These are phyloP conservation scores for Fukomys damarensis DNA, from an alignment of 2,113 vertebrate species.

Conservation along the genomic window DNA sequence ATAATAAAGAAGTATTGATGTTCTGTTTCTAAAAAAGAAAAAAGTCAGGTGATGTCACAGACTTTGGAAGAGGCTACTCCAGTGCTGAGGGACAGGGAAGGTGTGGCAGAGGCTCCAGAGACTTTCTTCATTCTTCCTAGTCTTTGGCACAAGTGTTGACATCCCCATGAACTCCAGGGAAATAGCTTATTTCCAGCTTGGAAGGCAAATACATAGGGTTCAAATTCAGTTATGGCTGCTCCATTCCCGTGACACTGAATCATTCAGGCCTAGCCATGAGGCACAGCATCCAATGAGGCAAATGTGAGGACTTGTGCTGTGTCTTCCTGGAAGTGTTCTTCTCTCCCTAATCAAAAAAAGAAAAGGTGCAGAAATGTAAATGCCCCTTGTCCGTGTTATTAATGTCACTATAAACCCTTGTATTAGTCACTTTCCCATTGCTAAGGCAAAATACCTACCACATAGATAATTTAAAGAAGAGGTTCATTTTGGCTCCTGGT, in stretches of 20 bases:
- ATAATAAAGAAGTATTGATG: background rate
- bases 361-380: background rate
- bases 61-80: background rate
- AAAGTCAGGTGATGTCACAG: background rate
- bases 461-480: background rate
- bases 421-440: background rate
- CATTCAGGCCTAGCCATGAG: background rate
- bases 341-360: background rate
- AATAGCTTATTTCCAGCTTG: background rate
- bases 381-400: background rate
- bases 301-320: too few relatives aligned
- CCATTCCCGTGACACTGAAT: background rate
- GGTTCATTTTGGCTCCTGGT: background rate
- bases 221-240: background rate
- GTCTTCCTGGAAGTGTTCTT: background rate
- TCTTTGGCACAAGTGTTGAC: background rate
- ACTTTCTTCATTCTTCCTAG: rapidly evolving
- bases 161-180: background rate
- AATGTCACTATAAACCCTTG: background rate
- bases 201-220: background rate
- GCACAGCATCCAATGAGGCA: background rate
- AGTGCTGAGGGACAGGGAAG: background rate
- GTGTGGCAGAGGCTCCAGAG: rapidly evolving
- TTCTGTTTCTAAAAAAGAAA: background rate
- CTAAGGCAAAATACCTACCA: background rate